phyloP scores from a whole-genome alignment of 2,888 invertebrate species.

The Ceraclea dissimilis region DNA sequence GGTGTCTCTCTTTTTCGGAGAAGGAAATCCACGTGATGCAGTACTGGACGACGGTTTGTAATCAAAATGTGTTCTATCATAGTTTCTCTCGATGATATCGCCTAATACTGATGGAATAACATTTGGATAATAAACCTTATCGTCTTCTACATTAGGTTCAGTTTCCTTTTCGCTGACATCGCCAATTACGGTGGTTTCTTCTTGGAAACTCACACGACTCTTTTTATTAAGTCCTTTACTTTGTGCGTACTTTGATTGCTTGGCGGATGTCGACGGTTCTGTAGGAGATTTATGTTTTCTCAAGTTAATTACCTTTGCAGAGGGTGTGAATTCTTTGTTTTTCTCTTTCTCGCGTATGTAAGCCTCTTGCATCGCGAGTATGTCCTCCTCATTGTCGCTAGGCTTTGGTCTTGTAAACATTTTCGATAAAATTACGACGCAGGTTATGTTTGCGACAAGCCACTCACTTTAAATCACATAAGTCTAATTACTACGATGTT shows the following conservation, averaged over 20 bases:
- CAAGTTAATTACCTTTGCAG: slow-evolving; percentile 53
- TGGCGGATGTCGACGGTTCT: slow-evolving; percentile 30
- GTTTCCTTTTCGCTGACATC: slow-evolving; percentile 32
- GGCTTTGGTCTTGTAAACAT: slow-evolving; percentile 55
- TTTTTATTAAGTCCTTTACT: slow-evolving; percentile 34
- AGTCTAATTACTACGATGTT: neutral
- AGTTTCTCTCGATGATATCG: slow-evolving; percentile 50
- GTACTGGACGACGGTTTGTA: neutral
- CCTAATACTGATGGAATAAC: slow-evolving; percentile 44
- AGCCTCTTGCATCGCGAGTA: slow-evolving; percentile 65
- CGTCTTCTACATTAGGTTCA: slow-evolving; percentile 40
- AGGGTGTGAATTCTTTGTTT: slow-evolving; percentile 49
- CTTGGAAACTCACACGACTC: slow-evolving; percentile 6
- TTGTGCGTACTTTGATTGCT: slow-evolving; percentile 42
- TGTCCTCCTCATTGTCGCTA: slow-evolving; percentile 65
- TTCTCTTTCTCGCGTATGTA: slow-evolving; percentile 52
- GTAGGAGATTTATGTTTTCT: slow-evolving; percentile 21
- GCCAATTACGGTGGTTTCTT: slow-evolving; percentile 6
- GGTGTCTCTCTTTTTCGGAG: slow-evolving; percentile 25
- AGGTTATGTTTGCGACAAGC: too few relatives aligned
- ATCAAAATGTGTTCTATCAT: slow-evolving; percentile 4
- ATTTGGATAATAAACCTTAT: slow-evolving; percentile 43
- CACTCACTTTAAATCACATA: too few relatives aligned
- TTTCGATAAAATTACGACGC: neutral
- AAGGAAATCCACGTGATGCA: slow-evolving; percentile 7